Conservation (phyloP, 1,140 invertebrate species). For the Orchesella cincta region DNA sequence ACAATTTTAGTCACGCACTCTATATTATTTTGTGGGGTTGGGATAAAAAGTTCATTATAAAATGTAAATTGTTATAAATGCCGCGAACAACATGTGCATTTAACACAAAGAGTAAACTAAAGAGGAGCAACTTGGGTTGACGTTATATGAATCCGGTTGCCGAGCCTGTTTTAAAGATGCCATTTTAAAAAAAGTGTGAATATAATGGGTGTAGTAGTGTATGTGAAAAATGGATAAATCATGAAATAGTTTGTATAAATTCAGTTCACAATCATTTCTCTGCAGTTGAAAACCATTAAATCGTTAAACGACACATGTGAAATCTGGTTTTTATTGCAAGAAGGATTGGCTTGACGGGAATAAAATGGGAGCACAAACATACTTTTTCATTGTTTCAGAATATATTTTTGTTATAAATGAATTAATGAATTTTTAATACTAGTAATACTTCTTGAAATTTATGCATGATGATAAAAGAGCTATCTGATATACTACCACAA, state of each 20-base stretch:
- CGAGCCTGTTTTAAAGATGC: neutral
- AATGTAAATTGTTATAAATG: constrained; percentile 19
- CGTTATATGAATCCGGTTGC: too few species aligned
- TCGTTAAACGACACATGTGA: neutral
- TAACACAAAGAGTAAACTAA: neutral
- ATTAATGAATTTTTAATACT: too few species aligned
- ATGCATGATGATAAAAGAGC: too few species aligned
- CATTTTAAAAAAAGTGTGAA: too few species aligned
- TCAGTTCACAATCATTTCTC: neutral
- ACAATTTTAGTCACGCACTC: neutral
- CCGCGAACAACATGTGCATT: neutral
- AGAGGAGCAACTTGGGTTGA: too few species aligned
- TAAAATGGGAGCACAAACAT: neutral
- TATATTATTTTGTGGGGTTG: neutral
- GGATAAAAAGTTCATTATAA: constrained; percentile 28
- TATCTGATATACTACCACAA: too few species aligned
- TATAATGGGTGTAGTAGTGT: too few species aligned
- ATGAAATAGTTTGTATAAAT: neutral
- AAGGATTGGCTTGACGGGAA: too few species aligned
- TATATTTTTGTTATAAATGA: too few species aligned
- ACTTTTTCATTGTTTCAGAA: too few species aligned
- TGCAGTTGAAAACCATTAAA: neutral
- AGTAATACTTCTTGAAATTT: too few species aligned
- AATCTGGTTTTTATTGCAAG: neutral
- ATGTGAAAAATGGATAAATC: constrained; percentile 6